Conservation (phyloP, 92 coral and sea anemone genomes). For the Paragorgia papillata region DNA sequence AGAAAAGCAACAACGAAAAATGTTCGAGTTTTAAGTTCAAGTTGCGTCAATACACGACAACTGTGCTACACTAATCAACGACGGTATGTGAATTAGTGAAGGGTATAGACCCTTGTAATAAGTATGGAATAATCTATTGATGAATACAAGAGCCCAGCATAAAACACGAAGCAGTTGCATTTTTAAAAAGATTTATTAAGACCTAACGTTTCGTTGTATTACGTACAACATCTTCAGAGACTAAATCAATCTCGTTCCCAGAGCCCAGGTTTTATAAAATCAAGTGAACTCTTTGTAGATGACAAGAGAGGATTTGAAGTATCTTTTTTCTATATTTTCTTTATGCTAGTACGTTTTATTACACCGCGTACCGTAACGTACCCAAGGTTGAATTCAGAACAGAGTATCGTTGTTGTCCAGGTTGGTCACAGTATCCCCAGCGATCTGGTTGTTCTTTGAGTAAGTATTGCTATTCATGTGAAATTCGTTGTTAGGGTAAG, state of each 20-base stretch:
- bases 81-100: constrained; percentile 2
- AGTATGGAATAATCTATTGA: no score
- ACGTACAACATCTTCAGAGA: no score
- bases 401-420: constrained; percentile 32
- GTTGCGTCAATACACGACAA: constrained; percentile 21
- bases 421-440: constrained; percentile 26
- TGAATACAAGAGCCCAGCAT: no score
- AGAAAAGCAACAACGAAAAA: constrained; percentile 21
- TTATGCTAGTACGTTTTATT: constrained; percentile 23
- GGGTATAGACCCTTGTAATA: no score
- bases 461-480: background rate
- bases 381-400: constrained; percentile 29
- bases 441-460: constrained; percentile 28
- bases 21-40: constrained; percentile 22
- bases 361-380: constrained; percentile 15
- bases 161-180: no score
- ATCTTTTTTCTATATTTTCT: background rate
- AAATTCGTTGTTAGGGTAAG: no score
- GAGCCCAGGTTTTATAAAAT: no score
- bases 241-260: no score
- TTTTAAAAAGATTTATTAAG: no score
- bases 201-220: no score
- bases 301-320: no score
- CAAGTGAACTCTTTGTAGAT: no score
- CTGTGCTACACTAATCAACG: constrained; percentile 25